These are phyloP conservation scores for Anguilla obscura DNA, from an alignment of 2,797 vertebrate genomes.

Conservation along the genomic window DNA sequence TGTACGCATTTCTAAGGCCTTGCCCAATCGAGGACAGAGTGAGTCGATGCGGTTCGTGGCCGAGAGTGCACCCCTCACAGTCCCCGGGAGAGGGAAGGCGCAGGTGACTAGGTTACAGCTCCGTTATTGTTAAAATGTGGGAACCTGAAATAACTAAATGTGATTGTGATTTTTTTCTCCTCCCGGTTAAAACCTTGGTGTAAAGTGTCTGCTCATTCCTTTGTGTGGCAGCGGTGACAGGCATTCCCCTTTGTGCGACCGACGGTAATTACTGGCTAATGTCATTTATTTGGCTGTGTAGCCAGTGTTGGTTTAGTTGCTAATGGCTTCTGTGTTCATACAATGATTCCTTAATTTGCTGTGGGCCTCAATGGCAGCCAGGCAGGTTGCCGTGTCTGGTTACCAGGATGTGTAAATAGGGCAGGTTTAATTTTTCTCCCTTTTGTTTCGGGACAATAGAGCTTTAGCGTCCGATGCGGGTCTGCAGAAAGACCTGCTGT, in stretches of 20 bases:
- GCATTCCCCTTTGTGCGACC: neutral
- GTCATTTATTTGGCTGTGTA: conserved; percentile 10
- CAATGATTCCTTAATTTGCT: conserved; percentile 20
- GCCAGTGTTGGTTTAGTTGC: conserved; percentile 16
- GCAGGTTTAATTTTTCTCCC: conserved; percentile 15
- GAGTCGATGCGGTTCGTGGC: neutral
- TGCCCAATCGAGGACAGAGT: neutral
- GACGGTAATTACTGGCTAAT: neutral
- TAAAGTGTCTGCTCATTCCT: neutral
- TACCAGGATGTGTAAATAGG: conserved; percentile 19
- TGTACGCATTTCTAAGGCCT: neutral
- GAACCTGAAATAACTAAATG: neutral
- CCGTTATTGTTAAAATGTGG: neutral
- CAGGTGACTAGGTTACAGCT: neutral
- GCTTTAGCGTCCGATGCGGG: neutral
- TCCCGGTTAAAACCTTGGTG: neutral
- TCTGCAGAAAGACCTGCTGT: conserved; percentile 11
- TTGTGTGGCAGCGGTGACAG: neutral
- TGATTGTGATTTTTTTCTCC: neutral
- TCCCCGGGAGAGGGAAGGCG: neutral
- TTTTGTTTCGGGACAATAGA: conserved; percentile 21
- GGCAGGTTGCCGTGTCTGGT: conserved; percentile 2
- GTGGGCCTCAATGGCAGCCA: neutral
- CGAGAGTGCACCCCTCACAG: neutral
- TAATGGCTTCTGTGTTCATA: conserved; percentile 1